A percentile compares a stretch with the other conserved stretches of the same genome.
These are phyloP conservation scores for Nixonia krombeini DNA, from an alignment of 1,140 invertebrate species.

Conservation along the genomic window DNA sequence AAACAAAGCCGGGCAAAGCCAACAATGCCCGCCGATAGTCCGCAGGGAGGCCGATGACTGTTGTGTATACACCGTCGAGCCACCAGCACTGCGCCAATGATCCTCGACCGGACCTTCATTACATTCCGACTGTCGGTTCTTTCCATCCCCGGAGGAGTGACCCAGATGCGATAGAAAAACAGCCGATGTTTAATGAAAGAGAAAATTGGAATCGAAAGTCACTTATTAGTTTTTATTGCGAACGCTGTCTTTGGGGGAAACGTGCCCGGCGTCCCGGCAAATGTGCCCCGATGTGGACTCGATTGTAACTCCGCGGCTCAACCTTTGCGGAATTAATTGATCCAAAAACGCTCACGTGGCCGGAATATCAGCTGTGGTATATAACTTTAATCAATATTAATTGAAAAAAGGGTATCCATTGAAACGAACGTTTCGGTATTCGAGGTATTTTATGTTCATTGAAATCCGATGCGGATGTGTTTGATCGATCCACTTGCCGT, in stretches of 20 bases:
- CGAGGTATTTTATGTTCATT: too few relatives aligned
- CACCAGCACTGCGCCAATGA: conserved; percentile 9
- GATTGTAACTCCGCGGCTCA: too few relatives aligned
- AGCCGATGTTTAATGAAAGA: conserved; percentile 42
- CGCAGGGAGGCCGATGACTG: conserved; percentile 24
- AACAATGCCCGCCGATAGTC: conserved; percentile 48
- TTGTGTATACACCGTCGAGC: background rate
- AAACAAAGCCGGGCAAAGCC: conserved; percentile 61
- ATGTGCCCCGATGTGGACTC: too few relatives aligned
- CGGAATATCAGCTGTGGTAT: too few relatives aligned
- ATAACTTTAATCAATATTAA: too few relatives aligned
- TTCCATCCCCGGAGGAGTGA: conserved; percentile 36
- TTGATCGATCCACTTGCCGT: too few relatives aligned
- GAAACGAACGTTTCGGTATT: background rate
- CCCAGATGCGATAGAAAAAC: conserved; percentile 25
- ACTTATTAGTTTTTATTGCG: conserved; percentile 43
- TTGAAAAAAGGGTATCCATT: too few relatives aligned
- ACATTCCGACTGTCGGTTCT: conserved; percentile 17
- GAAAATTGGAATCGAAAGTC: conserved; percentile 47
- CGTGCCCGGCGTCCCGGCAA: too few relatives aligned
- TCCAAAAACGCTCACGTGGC: too few relatives aligned
- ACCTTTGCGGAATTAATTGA: too few relatives aligned
- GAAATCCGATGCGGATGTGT: too few relatives aligned
- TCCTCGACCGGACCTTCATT: conserved; percentile 25
- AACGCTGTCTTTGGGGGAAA: conserved; percentile 22